Evolutionary conservation across 2,113 vertebrate genomes (phyloP), one percentile per base, ranked within the genome.

Genomic region (Ellobius talpinus): DNA sequence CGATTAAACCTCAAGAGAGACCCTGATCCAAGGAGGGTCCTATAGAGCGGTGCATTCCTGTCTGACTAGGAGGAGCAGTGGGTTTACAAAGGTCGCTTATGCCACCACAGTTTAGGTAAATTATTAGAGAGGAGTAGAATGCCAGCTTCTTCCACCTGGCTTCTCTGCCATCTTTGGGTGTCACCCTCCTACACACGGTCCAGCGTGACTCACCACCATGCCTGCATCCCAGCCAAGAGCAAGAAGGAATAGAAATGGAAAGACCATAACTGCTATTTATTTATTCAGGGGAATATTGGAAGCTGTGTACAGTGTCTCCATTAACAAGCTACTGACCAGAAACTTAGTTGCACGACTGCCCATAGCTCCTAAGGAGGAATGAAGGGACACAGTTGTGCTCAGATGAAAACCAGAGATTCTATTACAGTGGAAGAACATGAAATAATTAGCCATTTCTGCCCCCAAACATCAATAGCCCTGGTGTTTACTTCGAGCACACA

Each of bases 191-290:
- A 61, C 33, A 47, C 11, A 0, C 11, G 50, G 65, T 87, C 76
- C 76, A 39, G 39, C 66, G 31, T 72, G 45, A 85, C 24, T 89
- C 72, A n/a, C 26, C 42, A 79, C 11, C 19, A 23, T 19, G 24
- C 42, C 26, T n/a, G 3, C 6, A 29, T 14, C 45, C 12, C 63
- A 85, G n/a, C 33, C 70, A 92, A 55, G 29, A 90, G 14, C 36
- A 84, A 74, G 47, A 36, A 7, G 58, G 19, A 8, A 39, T 39
- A n/a, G 29, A 31, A 50, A 66, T 0, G 10, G 47, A 24, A 91
- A 2, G 36, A 55, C 6, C 33, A 58, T 0, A 0, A 0, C 9
- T 76, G 52, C 63, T 39, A 12, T 55, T 55, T 39, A 14, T 55
- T 55, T n/a, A 42, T 42, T 55, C 76, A 73, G 77, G 42, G 52